Conservation (phyloP, 2,888 invertebrate genomes). For the Vannuccia rotundouncinata region DNA sequence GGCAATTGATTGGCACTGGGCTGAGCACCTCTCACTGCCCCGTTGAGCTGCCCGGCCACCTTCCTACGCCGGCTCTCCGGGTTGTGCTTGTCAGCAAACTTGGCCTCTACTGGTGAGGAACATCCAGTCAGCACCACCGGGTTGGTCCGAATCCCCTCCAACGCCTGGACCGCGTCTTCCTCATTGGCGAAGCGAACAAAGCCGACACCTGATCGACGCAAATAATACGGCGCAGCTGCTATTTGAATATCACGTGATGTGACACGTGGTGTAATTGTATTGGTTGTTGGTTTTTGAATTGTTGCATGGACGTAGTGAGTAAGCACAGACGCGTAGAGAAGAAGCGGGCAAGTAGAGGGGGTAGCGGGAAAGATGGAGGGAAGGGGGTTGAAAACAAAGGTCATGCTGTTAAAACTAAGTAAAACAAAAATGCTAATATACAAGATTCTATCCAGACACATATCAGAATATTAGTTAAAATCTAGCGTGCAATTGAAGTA, state of each 20-base stretch:
- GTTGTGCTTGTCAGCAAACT: conserved; percentile 37
- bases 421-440: neutral
- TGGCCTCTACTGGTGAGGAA: conserved; percentile 25
- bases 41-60: conserved; percentile 7
- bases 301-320: neutral
- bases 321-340: neutral
- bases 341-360: neutral
- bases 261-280: neutral
- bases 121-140: neutral
- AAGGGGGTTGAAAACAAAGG: no score
- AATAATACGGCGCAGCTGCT: neutral
- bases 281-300: neutral
- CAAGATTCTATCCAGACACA: neutral
- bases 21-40: neutral
- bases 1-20: conserved; percentile 29
- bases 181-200: conserved; percentile 35
- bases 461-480: neutral
- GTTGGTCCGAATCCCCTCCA: conserved; percentile 21
- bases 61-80: conserved; percentile 34
- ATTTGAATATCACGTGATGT: neutral
- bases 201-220: conserved; percentile 29
- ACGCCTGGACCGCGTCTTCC: conserved; percentile 22
- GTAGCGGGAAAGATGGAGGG: no score
- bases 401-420: neutral
- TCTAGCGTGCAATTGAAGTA: neutral